A percentile compares a stretch with the other conserved stretches of the same genome.
Conservation (phyloP, 2,888 invertebrate species). For the Nymphalis urticae region DNA sequence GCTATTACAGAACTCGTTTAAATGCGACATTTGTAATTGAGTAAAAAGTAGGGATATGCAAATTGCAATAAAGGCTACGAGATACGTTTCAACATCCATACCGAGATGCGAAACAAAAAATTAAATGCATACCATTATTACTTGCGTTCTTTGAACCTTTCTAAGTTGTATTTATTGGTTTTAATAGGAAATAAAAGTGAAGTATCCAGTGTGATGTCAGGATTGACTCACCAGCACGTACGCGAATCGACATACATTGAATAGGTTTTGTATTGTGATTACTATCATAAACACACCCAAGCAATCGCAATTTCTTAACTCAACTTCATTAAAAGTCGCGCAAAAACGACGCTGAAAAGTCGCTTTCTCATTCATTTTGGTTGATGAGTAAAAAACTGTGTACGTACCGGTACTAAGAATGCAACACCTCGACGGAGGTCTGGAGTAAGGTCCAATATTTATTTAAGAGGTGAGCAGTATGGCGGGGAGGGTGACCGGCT, state of each 20-base stretch:
- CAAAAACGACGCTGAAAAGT: background rate
- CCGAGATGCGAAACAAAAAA: background rate
- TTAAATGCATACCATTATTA: background rate
- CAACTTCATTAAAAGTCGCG: conserved; percentile 3
- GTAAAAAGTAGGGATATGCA: conserved; percentile 62
- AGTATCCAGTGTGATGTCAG: background rate
- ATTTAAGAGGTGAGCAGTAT: conserved; percentile 47
- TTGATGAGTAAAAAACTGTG: conserved; percentile 48
- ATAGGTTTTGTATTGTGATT: background rate
- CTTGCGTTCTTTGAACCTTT: background rate
- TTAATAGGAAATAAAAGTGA: background rate
- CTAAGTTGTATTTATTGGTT: background rate
- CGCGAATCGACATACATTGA: conserved; percentile 9
- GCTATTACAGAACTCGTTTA: conserved; percentile 46
- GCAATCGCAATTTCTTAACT: background rate
- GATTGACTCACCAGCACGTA: background rate
- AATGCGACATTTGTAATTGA: conserved; percentile 54
- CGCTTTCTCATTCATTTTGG: conserved; percentile 25
- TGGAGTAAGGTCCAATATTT: conserved; percentile 71
- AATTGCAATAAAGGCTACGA: conserved; percentile 28
- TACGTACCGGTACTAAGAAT: conserved; percentile 56
- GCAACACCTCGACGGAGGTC: conserved; percentile 71
- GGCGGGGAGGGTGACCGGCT: conserved; percentile 39
- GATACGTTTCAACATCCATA: conserved; percentile 19
- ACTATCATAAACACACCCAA: background rate